phyloP scores from a whole-genome alignment of 2,797 vertebrate genomes.

The Chaetophractus vellerosus region DNA sequence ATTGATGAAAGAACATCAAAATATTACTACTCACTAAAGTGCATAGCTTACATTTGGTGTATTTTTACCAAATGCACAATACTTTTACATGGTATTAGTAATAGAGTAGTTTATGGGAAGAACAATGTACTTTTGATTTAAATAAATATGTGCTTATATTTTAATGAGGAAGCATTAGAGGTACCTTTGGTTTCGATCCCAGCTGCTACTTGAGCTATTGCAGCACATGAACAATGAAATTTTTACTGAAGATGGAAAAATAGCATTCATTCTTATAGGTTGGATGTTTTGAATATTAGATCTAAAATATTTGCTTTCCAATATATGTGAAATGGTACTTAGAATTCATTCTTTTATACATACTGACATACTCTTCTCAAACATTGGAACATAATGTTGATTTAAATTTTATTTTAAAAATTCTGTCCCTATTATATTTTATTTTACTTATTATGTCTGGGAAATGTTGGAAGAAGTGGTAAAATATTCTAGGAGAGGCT shows the following conservation, averaged over 20 bases:
- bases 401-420: conserved; percentile 17
- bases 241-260: conserved; percentile 5
- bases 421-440: conserved; percentile 24
- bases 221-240: neutral
- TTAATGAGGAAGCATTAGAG: neutral
- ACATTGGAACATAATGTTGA: neutral
- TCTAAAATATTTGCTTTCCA: conserved; percentile 26
- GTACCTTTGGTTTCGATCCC: neutral
- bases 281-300: conserved; percentile 4
- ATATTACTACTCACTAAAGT: no score
- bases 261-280: neutral
- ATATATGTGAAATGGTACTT: neutral
- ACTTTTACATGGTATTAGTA: no score
- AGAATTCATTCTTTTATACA: neutral
- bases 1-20: no score
- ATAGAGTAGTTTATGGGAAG: no score
- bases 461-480: neutral
- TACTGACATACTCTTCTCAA: neutral
- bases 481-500: neutral
- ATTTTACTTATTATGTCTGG: conserved; percentile 12
- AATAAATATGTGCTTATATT: neutral
- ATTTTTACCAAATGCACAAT: no score
- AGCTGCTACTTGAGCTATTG: neutral
- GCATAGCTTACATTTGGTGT: no score
- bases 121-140: neutral